Base-by-base conservation (phyloP, 2,797 vertebrate species). In the Xenops minutus region DNA sequence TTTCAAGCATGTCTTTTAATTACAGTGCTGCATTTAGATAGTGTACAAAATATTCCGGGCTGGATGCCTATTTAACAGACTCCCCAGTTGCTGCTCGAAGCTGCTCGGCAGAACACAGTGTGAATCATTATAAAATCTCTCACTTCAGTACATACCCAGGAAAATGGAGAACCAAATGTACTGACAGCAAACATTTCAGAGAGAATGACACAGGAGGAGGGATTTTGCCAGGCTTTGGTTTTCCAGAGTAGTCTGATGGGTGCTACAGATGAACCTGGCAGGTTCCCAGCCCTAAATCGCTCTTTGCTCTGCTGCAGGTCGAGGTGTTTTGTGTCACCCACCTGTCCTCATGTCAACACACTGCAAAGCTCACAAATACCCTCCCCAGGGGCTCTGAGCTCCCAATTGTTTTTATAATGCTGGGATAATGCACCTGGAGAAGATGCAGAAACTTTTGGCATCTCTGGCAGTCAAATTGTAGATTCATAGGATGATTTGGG, bases 121-220 rank as follows among this genome's bases (percentile, higher is more conserved):
- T 96, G 96, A 96, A 94, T 96, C 96, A 93, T 92, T 71, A 69
- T 63, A 77, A 95, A 92, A 93, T 61, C 96, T 94, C 94, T 88
- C 91, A 95, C 83, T 95, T 85, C 74, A 58, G 76, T 76, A 67
- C 11, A 6, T 36, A 48, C 41, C 11, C 1, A 73, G 89, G 74
- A 89, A 79, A 94, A 92, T 8, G 88, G 75, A 88, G 95, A 94
- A 97, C 95, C 94, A 88, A 95, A 95, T 92, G 96, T 96, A 95
- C 96, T 61, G 76, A 74, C 6, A 39, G 94, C 84, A 93, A 94
- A 92, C 52, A 67, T 82, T 88, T 61, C 63, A 39, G 88, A 29
- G 85, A 78, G 80, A 79, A 69, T 43, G 67, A 43, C 76, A 86
- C 34, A 17, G 88, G 55, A 84, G 79, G 92, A 27, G 73, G 85